Base-by-base conservation (phyloP, 2,888 invertebrate species). In the Coenonympha glycerion region DNA sequence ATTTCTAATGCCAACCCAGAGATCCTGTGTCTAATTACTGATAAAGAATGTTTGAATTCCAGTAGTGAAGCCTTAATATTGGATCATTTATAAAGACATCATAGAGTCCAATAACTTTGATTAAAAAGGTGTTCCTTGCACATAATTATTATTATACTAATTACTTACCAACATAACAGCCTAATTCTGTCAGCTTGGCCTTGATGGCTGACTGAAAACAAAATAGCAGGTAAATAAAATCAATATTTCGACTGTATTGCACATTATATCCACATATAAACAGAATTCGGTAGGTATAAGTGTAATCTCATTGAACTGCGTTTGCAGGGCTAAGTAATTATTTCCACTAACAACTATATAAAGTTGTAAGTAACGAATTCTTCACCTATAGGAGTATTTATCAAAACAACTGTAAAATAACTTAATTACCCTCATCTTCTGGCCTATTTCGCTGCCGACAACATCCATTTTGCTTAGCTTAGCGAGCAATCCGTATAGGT, bases 161-260 rank as follows among this genome's bases (percentile, higher is more conserved):
- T 16, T 41, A 87, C 92, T 91, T 86, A 93, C 93, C 93, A 55
- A 96, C 97, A 80, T 97, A 97, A 52, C 96, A 95, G 15, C 97
- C 97, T 48, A 98, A 84, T 84, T 98, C 98, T 57, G 95, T 91
- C 46, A 99, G 88, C 81, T 98, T 98, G 30, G 97, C 97, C 79
- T 97, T 96, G 62, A 99, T 97, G 28, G 98, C 98, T 61, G 95
- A 94, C 97, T 98, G 83, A 53, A 88, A 90, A 77, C 58, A 60
- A 60, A 83, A 53, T 88, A 90, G 77, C 58, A 60, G 60, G 71
- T 63, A 62, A 18, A 36, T 36, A 45, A 5, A 47, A 33, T 46
- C 40, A 31, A 22, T 39, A 16, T 9, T 24, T 8, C 15, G 15
- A 8, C 8, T 16, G 16, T n/a, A n/a, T n/a, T n/a, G n/a, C n/a